A percentile compares a stretch with the other conserved stretches of the same genome.
phyloP scores from a whole-genome alignment of 1,140 invertebrate species.

The Zaprionus ornatus region DNA sequence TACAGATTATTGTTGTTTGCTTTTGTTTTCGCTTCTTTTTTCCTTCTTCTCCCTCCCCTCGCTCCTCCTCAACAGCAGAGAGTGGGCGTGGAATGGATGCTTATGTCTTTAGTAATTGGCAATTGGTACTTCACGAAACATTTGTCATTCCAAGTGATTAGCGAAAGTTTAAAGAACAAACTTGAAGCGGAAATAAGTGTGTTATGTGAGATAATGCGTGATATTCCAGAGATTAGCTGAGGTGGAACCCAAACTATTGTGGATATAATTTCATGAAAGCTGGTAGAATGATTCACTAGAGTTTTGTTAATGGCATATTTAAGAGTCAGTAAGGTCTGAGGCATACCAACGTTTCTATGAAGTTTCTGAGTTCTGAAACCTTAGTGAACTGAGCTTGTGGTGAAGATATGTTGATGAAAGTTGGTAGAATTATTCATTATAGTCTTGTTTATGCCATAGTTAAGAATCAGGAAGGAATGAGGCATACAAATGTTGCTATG shows the following conservation, averaged over 20 bases:
- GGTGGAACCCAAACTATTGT: background rate
- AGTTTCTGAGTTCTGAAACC: background rate
- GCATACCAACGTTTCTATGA: no score
- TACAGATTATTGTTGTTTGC: slow-evolving; percentile 36
- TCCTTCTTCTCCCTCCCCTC: background rate
- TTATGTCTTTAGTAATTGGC: slow-evolving; percentile 34
- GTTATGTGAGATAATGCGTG: background rate
- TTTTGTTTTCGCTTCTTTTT: slow-evolving; percentile 8
- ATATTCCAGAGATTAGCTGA: background rate
- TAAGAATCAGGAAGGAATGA: no score
- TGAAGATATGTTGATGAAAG: background rate
- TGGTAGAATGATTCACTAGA: no score
- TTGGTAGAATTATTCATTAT: background rate
- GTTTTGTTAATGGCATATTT: no score
- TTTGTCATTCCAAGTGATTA: slow-evolving; percentile 48
- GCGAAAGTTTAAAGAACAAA: slow-evolving; percentile 25
- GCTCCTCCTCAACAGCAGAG: no score
- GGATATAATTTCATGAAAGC: background rate
- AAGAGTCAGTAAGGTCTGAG: no score
- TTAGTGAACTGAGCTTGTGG: background rate
- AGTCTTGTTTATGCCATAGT: no score
- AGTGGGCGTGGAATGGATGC: background rate
- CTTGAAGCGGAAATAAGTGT: background rate
- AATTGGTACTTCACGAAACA: slow-evolving; percentile 35
- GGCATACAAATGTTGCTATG: no score